These are phyloP conservation scores for Stegana nigrithorax DNA, from an alignment of 2,888 invertebrate species.

Conservation along the genomic window DNA sequence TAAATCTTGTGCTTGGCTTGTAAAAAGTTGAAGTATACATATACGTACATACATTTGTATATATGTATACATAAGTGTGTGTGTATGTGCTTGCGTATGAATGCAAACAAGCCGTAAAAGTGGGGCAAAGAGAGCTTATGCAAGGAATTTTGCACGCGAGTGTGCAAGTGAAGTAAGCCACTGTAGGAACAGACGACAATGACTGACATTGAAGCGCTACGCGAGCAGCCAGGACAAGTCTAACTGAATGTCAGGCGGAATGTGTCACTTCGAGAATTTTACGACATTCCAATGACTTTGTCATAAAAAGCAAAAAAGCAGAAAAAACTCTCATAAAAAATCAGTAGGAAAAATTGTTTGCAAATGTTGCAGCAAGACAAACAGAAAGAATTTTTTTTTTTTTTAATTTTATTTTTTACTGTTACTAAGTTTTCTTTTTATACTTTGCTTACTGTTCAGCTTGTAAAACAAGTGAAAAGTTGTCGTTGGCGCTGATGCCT, in stretches of 20 bases:
- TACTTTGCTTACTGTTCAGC: too few relatives aligned
- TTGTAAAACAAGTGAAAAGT: too few relatives aligned
- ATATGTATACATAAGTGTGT: neutral
- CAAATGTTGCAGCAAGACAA: neutral
- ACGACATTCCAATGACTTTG: constrained; percentile 14
- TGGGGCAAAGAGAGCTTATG: neutral
- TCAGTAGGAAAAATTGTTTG: neutral
- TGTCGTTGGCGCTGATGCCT: too few relatives aligned
- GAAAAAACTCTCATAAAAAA: neutral
- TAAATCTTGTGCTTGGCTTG: neutral
- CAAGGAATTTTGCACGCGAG: neutral
- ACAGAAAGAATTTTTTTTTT: neutral
- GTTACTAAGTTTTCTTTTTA: too few relatives aligned
- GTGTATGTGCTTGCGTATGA: too few relatives aligned
- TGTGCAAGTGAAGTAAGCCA: neutral
- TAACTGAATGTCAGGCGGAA: neutral
- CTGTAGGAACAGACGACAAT: neutral
- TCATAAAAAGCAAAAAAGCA: neutral
- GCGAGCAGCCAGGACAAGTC: neutral
- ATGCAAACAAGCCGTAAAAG: constrained; percentile 5
- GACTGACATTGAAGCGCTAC: neutral
- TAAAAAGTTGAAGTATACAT: too few relatives aligned
- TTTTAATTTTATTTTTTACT: too few relatives aligned
- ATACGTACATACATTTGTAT: too few relatives aligned
- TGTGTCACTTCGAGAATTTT: constrained; percentile 9